Evolutionary conservation across 2,888 invertebrate genomes (phyloP), one percentile per base, ranked within the genome.

Genomic region (Nipponacmea schrenckii): DNA sequence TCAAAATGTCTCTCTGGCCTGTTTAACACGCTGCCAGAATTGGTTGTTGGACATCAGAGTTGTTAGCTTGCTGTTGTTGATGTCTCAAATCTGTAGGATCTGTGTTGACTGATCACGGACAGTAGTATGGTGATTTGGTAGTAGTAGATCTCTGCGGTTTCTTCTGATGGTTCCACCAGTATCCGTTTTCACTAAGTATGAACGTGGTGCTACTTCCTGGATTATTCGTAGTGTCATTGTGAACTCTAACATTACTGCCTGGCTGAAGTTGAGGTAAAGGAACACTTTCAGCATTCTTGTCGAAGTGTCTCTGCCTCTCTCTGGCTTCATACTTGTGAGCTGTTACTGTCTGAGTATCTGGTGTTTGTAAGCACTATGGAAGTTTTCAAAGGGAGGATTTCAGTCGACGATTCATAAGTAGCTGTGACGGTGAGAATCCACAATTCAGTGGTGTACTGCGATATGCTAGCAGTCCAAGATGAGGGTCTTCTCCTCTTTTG

Each of bases 281-380:
- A 67, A 72, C 72, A 1, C 56, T 67, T 14, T 69, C 72, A 62
- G 26, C 74, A 7, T 72, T 66, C 31, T 67, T 24, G 67, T 78
- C 74, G 62, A 72, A 74, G 62, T 71, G 62, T 64, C 74, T 75
- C 66, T 78, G 78, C 8, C 67, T 67, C 48, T 69, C 67, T 67
- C 72, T 75, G 50, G 70, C 67, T 17, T 45, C n/a, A 50, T 75
- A 70, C 17, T 75, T 69, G 26, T 71, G 62, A 63, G 7, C 17
- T 67, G 45, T 26, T 46, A 15, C 15, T 26, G 24, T 46, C 67
- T 46, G 8, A 44, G 24, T 1, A 8, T n/a, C 10, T 10, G 62
- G 0, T 62, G 67, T 63, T 70, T 74, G 45, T 27, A 64, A 12
- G 24, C 26, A 46, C 2, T 48, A 39, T 24, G 15, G 20, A n/a